Conservation (phyloP, 2,797 vertebrate genomes). For the Bradypus variegatus region DNA sequence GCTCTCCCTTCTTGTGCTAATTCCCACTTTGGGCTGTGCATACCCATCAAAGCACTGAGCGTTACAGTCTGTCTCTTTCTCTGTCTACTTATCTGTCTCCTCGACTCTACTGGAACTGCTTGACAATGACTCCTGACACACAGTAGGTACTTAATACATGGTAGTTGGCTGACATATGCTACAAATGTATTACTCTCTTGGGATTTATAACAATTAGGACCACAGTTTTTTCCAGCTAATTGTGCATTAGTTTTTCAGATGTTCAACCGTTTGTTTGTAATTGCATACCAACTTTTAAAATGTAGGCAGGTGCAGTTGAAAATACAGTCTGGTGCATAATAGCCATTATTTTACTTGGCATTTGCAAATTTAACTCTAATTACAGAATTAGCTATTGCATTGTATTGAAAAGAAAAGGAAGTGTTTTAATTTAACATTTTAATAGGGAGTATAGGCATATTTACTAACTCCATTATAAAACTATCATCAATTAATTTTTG, state of each 20-base stretch:
- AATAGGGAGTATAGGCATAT: slow-evolving; percentile 31
- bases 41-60: too few species aligned
- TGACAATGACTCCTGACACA: neutral
- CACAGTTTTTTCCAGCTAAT: neutral
- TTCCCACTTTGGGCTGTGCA: accelerated
- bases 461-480: slow-evolving; percentile 58
- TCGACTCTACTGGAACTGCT: neutral
- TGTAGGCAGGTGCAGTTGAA: slow-evolving; percentile 42
- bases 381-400: slow-evolving; percentile 47
- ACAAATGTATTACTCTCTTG: neutral
- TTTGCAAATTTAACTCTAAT: slow-evolving; percentile 61
- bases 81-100: neutral
- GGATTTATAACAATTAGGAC: neutral
- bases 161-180: neutral
- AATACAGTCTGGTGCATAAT: slow-evolving; percentile 40
- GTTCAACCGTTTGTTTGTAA: neutral
- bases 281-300: slow-evolving; percentile 17
- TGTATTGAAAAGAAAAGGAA: slow-evolving; percentile 46
- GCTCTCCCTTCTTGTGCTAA: neutral
- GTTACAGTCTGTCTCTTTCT: neutral
- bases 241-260: neutral
- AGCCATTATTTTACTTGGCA: slow-evolving; percentile 40
- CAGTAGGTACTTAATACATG: neutral
- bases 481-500: slow-evolving; percentile 46
- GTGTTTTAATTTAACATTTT: slow-evolving; percentile 54